phyloP scores from a whole-genome alignment of 2,797 vertebrate species.

The Numenius phaeopus region DNA sequence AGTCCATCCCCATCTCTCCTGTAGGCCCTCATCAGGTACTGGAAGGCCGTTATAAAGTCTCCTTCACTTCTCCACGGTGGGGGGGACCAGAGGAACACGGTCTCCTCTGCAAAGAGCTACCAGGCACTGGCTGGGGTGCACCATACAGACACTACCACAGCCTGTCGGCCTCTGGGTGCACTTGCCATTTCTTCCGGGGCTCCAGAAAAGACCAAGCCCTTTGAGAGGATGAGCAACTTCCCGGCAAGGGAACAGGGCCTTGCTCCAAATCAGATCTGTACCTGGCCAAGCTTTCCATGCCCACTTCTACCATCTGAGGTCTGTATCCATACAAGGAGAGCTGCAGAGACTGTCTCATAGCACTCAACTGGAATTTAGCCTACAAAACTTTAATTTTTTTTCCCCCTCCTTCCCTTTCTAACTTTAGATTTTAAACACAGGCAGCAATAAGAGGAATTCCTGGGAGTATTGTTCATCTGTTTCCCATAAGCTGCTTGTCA shows the following conservation, averaged over 20 bases:
- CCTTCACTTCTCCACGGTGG: neutral
- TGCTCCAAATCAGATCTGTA: neutral
- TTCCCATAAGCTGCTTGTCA: constrained; percentile 61
- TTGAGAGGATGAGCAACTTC: neutral
- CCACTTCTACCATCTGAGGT: neutral
- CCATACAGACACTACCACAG: rapidly evolving
- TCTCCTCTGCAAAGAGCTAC: neutral
- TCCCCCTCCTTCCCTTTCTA: neutral
- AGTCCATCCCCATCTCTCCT: neutral
- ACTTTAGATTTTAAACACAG: constrained; percentile 67
- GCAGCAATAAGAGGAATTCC: constrained; percentile 65
- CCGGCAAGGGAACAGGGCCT: neutral
- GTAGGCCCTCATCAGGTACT: neutral
- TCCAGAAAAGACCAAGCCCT: neutral
- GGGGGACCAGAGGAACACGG: rapidly evolving
- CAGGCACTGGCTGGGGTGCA: neutral
- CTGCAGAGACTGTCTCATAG: neutral
- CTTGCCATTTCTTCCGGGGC: neutral
- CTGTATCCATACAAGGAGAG: constrained; percentile 56
- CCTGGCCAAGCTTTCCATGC: neutral
- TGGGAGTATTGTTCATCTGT: constrained; percentile 61
- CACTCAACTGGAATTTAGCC: constrained; percentile 44
- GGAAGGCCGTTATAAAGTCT: neutral
- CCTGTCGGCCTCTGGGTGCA: neutral
- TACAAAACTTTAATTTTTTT: neutral